Percentiles rank a stretch among this genome's conserved stretches.
Evolutionary conservation across 2,797 vertebrate species (phyloP).

Genomic region (Pempheris klunzingeri): DNA sequence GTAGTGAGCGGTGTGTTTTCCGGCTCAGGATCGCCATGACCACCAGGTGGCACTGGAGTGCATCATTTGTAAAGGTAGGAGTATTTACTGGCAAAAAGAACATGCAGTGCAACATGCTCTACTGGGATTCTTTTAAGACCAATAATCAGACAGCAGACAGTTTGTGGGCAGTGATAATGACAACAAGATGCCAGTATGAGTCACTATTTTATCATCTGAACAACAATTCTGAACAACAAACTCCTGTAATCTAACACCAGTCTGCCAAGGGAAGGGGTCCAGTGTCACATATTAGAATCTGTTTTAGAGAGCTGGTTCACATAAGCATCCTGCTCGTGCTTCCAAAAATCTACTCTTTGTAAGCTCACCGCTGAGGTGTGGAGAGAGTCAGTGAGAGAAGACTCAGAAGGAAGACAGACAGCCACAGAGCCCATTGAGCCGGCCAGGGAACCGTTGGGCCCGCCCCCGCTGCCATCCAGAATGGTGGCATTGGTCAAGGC

Average conservation of each 20-base stretch:
- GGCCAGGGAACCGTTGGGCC: conserved; percentile 91
- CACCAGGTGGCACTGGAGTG: conserved; percentile 79
- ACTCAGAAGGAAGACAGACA: conserved; percentile 95
- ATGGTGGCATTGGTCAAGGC: conserved; percentile 87
- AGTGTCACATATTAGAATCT: conserved; percentile 32
- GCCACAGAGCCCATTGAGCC: conserved; percentile 90
- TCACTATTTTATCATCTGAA: conserved; percentile 60
- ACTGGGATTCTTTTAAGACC: conserved; percentile 64
- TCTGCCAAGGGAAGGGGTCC: conserved; percentile 29
- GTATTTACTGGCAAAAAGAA: conserved; percentile 60
- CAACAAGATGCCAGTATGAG: conserved; percentile 64
- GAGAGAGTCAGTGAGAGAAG: conserved; percentile 94
- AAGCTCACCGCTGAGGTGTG: conserved; percentile 95
- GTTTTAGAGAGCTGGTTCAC: conserved; percentile 20
- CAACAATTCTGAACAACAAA: conserved; percentile 46
- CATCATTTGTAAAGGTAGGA: conserved; percentile 47
- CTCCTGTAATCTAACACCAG: conserved; percentile 41
- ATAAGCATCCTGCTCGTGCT: conserved; percentile 34
- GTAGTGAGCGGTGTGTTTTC: conserved; percentile 21
- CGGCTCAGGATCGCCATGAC: conserved; percentile 23
- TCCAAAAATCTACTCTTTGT: conserved; percentile 35
- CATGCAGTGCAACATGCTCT: conserved; percentile 77
- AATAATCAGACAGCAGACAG: conserved; percentile 71
- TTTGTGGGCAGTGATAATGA: conserved; percentile 71
- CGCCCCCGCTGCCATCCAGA: conserved; percentile 89